Percentiles rank a stretch among this genome's conserved stretches.
Conservation (phyloP, 2,888 invertebrate species). For the Hymenopus coronatus region DNA sequence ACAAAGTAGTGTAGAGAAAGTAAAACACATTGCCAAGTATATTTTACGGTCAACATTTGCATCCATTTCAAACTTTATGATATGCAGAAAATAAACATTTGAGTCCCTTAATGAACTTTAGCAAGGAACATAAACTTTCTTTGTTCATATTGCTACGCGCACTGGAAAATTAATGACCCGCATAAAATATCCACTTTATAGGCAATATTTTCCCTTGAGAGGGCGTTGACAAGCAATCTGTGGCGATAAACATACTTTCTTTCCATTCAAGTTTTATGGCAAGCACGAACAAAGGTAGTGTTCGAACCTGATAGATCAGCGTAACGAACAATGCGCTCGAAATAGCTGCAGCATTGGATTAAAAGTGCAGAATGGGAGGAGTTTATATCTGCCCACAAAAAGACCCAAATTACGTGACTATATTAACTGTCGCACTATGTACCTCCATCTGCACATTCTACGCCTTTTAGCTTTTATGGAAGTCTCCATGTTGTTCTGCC, state of each 20-base stretch:
- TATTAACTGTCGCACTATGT: not conserved
- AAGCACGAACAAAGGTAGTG: not conserved
- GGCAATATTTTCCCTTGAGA: not conserved
- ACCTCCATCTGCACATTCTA: not conserved
- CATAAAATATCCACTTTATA: not conserved
- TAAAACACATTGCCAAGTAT: no score
- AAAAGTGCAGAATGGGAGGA: not conserved
- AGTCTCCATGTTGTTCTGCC: not conserved
- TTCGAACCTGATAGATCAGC: not conserved
- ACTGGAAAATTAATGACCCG: no score
- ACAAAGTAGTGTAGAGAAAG: no score
- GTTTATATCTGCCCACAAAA: not conserved
- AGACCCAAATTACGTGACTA: not conserved
- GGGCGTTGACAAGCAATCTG: not conserved
- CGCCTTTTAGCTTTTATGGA: not conserved
- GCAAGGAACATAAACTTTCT: no score
- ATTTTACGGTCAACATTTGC: no score
- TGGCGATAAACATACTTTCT: not conserved
- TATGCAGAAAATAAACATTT: no score
- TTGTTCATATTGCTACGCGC: no score
- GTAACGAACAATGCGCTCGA: not conserved
- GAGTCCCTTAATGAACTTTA: no score
- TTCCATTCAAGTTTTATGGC: not conserved
- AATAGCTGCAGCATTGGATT: not conserved
- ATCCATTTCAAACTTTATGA: no score